Percentiles rank a stretch among this genome's conserved stretches.
phyloP scores from a whole-genome alignment of 1,140 invertebrate genomes.

The Brachionus calyciflorus region DNA sequence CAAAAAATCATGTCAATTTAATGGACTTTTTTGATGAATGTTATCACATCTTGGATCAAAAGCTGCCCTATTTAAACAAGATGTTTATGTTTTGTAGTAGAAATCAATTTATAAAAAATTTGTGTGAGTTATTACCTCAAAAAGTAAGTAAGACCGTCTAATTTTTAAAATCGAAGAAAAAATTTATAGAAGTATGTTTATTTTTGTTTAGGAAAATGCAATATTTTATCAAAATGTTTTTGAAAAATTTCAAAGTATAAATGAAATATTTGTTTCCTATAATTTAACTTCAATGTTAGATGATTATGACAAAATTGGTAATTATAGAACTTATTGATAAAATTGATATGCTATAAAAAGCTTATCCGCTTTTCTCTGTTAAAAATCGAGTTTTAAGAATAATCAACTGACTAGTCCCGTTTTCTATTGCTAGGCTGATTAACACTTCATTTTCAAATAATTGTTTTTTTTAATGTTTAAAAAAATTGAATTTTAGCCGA shows the following conservation, averaged over 20 bases:
- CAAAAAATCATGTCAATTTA: constrained; percentile 1
- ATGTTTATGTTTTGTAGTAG: constrained; percentile 6
- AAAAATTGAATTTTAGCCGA: no score
- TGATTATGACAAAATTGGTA: background rate
- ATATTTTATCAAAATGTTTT: background rate
- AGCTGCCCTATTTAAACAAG: background rate
- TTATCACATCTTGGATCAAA: background rate
- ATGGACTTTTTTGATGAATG: constrained; percentile 25
- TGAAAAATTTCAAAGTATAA: constrained; percentile 10
- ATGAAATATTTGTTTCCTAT: background rate
- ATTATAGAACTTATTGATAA: background rate
- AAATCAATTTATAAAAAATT: background rate
- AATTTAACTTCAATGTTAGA: constrained; percentile 16
- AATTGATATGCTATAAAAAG: background rate
- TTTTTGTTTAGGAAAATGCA: background rate
- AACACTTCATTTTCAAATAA: no score
- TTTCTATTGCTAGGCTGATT: no score
- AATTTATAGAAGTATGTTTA: background rate
- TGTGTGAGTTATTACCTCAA: background rate
- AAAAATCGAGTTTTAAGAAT: no score
- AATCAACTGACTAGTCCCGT: no score
- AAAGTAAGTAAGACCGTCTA: background rate
- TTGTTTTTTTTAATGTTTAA: no score
- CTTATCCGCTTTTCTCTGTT: background rate
- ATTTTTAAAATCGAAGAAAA: background rate